Percentiles rank a stretch among this genome's conserved stretches.
Evolutionary conservation across 2,797 vertebrate species (phyloP).

Genomic region (Aulostomus chinensis): DNA sequence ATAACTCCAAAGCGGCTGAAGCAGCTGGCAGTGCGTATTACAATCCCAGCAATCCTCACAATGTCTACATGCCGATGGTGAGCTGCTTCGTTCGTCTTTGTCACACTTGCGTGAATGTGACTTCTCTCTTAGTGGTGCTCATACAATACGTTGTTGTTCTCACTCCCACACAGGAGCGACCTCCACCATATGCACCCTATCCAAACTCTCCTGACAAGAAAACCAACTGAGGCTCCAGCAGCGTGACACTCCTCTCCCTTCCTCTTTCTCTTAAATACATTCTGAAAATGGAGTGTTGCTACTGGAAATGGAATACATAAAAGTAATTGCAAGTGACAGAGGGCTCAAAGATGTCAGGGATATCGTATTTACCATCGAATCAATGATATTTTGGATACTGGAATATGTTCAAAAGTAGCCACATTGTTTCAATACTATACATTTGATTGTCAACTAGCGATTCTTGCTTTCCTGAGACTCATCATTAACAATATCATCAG

Average conservation of each 20-base stretch:
- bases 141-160: not conserved
- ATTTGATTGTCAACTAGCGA: constrained; percentile 2
- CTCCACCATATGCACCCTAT: constrained; percentile 88
- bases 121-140: not conserved
- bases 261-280: constrained; percentile 38
- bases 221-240: constrained; percentile 65
- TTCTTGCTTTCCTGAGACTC: constrained; percentile 14
- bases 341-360: constrained; percentile 26
- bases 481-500: too few species aligned
- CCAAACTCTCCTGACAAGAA: constrained; percentile 87
- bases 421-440: constrained; percentile 15
- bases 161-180: constrained; percentile 80
- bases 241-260: constrained; percentile 28
- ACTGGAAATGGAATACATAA: constrained; percentile 14
- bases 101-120: not conserved
- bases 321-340: constrained; percentile 23
- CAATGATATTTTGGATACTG: constrained; percentile 23
- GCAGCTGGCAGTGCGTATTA: constrained; percentile 89
- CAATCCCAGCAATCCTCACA: constrained; percentile 90
- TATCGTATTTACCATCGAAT: constrained; percentile 11
- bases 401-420: constrained; percentile 2
- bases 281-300: constrained; percentile 19
- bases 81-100: constrained; percentile 34
- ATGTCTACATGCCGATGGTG: constrained; percentile 93
- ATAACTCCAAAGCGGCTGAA: constrained; percentile 85